Base-by-base conservation (phyloP, 2,888 invertebrate genomes). In the Thymelicus acteon region DNA sequence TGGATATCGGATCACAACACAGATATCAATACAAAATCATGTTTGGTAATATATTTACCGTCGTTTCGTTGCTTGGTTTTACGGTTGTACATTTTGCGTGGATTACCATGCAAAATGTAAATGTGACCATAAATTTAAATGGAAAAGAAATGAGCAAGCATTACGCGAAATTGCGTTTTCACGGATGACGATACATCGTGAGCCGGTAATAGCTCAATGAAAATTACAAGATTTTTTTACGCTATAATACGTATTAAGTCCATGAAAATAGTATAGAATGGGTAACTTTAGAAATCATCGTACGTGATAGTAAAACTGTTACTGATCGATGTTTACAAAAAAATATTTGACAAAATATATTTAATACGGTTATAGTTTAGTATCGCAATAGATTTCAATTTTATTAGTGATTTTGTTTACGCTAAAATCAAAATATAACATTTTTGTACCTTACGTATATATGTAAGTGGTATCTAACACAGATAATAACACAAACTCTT, bases 121-220 rank as follows among this genome's bases (percentile, higher is more conserved):
- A 67, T 54, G 67, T 62, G 61, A 69, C 48, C 47, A 63, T 64
- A 63, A 70, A 70, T 64, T 70, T 60, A 64, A 70, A 70, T 70
- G 70, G 64, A 24, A 58, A 64, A 70, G 70, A 70, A 70, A 70
- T 70, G 70, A 70, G 70, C 70, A 70, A 60, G 64, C 70, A 70
- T 70, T 70, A 70, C 52, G 44, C 64, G 52, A 44, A 70, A 70
- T 65, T 70, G 70, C 70, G 65, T 70, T 64, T 70, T 70, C 70
- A 70, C 60, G 70, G 64, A 52, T 70, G 70, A 15, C 64, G 70
- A 70, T 70, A 60, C 64, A 70, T 65, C 60, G 64, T 58, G 19
- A 60, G 47, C 10, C 6, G 31, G 58, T 63, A 40, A 60, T 68
- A 61, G 65, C 68, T 61, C 31, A 57, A 44, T 40, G 63, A 13